Evolutionary conservation across 2,888 invertebrate species (phyloP).

Genomic region (Pyrrhosoma nymphula): DNA sequence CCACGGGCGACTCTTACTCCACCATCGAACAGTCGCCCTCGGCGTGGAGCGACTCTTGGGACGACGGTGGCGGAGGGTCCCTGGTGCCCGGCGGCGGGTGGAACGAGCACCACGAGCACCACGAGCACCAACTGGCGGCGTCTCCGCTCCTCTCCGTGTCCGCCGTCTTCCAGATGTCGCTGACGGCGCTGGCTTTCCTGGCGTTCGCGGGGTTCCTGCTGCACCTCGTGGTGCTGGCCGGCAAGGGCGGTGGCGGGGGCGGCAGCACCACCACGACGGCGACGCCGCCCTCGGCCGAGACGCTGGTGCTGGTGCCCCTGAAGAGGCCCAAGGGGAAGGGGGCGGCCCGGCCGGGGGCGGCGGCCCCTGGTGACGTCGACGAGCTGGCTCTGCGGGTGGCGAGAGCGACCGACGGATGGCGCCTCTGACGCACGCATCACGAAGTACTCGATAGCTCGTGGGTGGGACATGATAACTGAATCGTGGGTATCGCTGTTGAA

Average conservation of each 20-base stretch:
- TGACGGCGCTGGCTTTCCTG: slow-evolving; percentile 89
- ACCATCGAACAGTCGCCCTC: background rate
- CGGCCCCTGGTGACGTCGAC: background rate
- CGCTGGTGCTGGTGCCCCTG: slow-evolving; percentile 16
- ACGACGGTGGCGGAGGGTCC: too few species aligned
- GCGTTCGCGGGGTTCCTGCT: slow-evolving; percentile 92
- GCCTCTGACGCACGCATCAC: too few species aligned
- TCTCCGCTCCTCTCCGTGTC: background rate
- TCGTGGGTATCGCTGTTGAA: too few species aligned
- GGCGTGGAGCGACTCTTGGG: background rate
- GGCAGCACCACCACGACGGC: slow-evolving; percentile 15
- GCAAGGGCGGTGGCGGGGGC: slow-evolving; percentile 81
- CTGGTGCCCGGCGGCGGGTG: background rate
- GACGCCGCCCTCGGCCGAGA: background rate
- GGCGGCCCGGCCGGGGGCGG: background rate
- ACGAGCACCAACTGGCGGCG: background rate
- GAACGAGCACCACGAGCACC: background rate
- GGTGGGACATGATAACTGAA: too few species aligned
- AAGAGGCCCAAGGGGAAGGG: slow-evolving; percentile 36
- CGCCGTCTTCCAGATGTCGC: slow-evolving; percentile 87
- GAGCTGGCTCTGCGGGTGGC: background rate
- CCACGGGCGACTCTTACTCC: background rate
- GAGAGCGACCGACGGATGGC: background rate
- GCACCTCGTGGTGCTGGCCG: slow-evolving; percentile 87
- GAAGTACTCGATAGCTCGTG: too few species aligned